Evolutionary conservation across 2,888 invertebrate genomes (phyloP).

Genomic region (Andricus quercusramuli): DNA sequence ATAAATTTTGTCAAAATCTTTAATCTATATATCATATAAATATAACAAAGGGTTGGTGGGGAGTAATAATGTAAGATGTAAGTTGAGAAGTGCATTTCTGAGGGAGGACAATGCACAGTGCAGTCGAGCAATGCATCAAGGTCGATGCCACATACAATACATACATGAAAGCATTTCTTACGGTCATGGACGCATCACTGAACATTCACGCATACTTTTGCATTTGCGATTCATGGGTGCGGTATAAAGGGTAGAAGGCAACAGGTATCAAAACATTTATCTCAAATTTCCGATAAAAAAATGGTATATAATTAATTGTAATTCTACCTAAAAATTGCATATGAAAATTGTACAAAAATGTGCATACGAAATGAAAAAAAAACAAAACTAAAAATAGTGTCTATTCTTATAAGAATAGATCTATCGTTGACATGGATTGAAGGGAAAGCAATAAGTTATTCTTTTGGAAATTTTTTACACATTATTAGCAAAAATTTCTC

Average conservation of each 20-base stretch:
- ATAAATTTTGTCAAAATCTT: background rate
- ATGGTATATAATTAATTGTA: background rate
- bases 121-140: conserved; percentile 64
- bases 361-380: background rate
- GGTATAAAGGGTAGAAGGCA: conserved; percentile 23
- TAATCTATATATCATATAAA: background rate
- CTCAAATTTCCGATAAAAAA: background rate
- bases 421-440: too few species aligned
- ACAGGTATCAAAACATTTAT: background rate
- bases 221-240: conserved; percentile 53
- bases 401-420: too few species aligned
- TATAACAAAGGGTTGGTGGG: background rate
- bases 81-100: conserved; percentile 22
- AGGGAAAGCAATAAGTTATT: too few species aligned
- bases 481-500: too few species aligned
- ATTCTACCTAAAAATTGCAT: background rate
- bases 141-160: conserved; percentile 63
- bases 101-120: conserved; percentile 55
- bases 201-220: conserved; percentile 50
- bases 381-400: too few species aligned
- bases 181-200: conserved; percentile 53
- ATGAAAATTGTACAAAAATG: background rate
- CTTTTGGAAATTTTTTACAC: too few species aligned
- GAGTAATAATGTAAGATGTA: background rate
- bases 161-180: conserved; percentile 45